Base-by-base conservation (phyloP, 2,113 vertebrate genomes). In the Lipotes vexillifer region DNA sequence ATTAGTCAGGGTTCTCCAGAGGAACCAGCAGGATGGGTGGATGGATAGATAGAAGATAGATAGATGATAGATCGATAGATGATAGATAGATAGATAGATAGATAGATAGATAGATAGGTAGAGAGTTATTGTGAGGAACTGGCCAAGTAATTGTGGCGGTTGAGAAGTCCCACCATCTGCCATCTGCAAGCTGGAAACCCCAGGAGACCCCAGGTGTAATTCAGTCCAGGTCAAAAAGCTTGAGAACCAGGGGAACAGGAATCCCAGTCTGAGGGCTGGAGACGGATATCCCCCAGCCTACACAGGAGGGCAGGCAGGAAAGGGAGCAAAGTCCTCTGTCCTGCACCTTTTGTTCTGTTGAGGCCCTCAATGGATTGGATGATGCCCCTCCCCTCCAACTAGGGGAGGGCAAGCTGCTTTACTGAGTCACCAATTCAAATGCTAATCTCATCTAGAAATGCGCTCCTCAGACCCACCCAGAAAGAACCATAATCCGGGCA, bases 361-460 rank as follows among this genome's bases (percentile, higher is more conserved):
- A 33, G 9, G n/a, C 33, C 44, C 14, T 77, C 6, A 0, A 0
- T 65, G 44, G 41, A 65, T 1, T 33, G 18, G 41, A 29, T 49
- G 44, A 57, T 20, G 18, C 6, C 55, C 27, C 27, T 6, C 69
- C 8, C 9, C 49, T 10, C 77, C 77, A 80, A 20, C 33, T 8
- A 52, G 49, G 36, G 36, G 57, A 85, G 44, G n/a, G 36, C 1
- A 1, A 6, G 18, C 44, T 4, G 59, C 69, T 86, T 86, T 27
- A 27, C 91, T 21, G n/a, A 6, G 21, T 65, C 20, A 11, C 14
- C 1, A 1, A 77, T 57, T 66, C 59, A 86, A 55, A 57, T n/a
- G 71, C 61, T 77, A 46, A 59, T 69, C 63, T 38, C 84, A 80
- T 36, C 63, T 33, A 13, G 38, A 93, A 65, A 21, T 0, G 1